A percentile compares a stretch with the other conserved stretches of the same genome.
Conservation (phyloP, 2,113 vertebrate species). For the Shinisaurus crocodilurus region DNA sequence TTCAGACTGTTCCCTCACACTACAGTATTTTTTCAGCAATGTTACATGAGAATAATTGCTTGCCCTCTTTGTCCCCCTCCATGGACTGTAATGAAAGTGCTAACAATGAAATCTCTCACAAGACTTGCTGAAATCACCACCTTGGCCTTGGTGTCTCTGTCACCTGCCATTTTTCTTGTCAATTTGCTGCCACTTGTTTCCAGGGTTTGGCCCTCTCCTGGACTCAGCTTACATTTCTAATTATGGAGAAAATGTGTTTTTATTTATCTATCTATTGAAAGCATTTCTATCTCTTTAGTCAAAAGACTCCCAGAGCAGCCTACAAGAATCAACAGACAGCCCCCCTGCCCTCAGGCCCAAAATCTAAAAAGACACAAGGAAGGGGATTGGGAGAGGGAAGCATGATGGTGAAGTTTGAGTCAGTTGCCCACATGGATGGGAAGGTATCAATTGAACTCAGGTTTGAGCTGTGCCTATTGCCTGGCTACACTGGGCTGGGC, state of each 20-base stretch:
- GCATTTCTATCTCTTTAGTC: not conserved
- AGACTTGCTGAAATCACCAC: not conserved
- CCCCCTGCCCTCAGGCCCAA: not conserved
- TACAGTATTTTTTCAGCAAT: not conserved
- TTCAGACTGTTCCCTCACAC: not conserved
- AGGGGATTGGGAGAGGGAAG: not conserved
- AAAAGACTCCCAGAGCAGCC: not conserved
- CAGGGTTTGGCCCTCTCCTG: not conserved
- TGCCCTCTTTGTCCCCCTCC: not conserved
- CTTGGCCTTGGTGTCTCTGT: not conserved
- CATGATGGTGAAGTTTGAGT: no score
- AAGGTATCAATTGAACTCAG: no score
- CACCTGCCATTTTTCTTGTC: not conserved
- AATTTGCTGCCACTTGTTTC: not conserved
- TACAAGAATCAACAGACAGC: not conserved
- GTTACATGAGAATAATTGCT: not conserved
- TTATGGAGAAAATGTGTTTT: not conserved
- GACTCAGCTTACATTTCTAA: not conserved
- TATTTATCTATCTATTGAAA: not conserved
- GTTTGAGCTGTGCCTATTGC: no score
- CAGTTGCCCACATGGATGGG: no score
- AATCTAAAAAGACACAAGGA: not conserved
- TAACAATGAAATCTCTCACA: not conserved
- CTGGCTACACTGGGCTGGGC: no score
- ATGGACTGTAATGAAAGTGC: not conserved